These are phyloP conservation scores for Drosophila ogumai DNA, from an alignment of 1,140 invertebrate genomes.

Conservation along the genomic window DNA sequence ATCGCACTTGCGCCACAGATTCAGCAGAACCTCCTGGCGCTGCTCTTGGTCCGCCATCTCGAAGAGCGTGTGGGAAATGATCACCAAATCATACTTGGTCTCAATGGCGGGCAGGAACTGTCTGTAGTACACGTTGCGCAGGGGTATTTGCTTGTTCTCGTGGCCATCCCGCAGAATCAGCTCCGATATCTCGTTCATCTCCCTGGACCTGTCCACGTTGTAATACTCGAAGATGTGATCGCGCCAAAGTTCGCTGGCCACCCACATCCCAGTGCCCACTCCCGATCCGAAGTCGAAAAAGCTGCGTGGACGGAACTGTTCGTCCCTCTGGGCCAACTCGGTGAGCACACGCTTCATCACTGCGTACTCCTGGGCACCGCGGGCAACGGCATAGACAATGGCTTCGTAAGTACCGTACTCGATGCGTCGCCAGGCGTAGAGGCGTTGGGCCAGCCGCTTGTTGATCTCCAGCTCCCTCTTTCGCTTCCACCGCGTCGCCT, in stretches of 20 bases:
- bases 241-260: constrained; percentile 89
- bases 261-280: constrained; percentile 93
- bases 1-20: constrained; percentile 94
- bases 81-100: constrained; percentile 91
- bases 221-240: constrained; percentile 91
- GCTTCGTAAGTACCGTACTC: constrained; percentile 88
- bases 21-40: constrained; percentile 90
- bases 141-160: constrained; percentile 86
- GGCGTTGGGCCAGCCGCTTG: constrained; percentile 85
- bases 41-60: constrained; percentile 89
- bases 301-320: constrained; percentile 90
- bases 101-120: constrained; percentile 92
- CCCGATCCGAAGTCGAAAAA: constrained; percentile 97
- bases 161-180: constrained; percentile 89
- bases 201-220: constrained; percentile 91
- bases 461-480: constrained; percentile 79
- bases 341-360: constrained; percentile 89
- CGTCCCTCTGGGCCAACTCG: constrained; percentile 89
- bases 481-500: constrained; percentile 73
- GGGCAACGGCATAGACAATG: constrained; percentile 89
- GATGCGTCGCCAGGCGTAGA: constrained; percentile 91
- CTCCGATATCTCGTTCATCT: constrained; percentile 93
- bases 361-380: constrained; percentile 91
- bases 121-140: constrained; percentile 89
- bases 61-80: constrained; percentile 92